Conservation (phyloP, 2,113 vertebrate species). For the Peucedramus taeniatus region DNA sequence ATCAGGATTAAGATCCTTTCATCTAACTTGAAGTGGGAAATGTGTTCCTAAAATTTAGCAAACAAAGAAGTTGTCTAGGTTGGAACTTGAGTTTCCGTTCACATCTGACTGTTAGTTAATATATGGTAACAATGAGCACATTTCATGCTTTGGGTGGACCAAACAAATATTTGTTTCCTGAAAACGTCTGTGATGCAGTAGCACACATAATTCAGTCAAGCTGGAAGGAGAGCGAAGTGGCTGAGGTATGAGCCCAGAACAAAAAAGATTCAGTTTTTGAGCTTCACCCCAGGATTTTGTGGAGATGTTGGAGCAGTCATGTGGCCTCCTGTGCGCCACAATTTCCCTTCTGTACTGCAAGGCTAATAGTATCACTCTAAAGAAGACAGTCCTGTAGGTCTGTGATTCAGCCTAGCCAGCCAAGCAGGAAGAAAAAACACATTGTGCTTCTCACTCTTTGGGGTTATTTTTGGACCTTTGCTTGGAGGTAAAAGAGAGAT, state of each 20-base stretch:
- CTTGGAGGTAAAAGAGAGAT: neutral
- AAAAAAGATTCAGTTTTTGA: neutral
- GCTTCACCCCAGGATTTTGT: neutral
- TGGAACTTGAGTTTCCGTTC: neutral
- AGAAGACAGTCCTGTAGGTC: neutral
- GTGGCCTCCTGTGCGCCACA: neutral
- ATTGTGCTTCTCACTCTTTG: neutral
- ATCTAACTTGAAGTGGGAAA: neutral
- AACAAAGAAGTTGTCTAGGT: neutral
- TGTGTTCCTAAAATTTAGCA: neutral
- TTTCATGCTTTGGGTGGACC: neutral
- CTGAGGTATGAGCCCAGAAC: neutral
- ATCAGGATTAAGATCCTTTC: neutral
- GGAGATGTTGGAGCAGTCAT: neutral
- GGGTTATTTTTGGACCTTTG: slow-evolving; percentile 30
- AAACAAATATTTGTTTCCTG: neutral
- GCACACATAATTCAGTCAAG: neutral
- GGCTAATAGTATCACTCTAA: neutral
- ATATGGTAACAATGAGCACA: neutral
- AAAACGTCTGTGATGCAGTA: neutral
- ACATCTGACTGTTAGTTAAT: neutral
- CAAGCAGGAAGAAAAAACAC: neutral
- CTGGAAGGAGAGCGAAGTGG: neutral
- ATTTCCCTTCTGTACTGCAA: neutral
- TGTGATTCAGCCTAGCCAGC: neutral